Base-by-base conservation (phyloP, 2,797 vertebrate species). In the Anomalospiza imberbis region DNA sequence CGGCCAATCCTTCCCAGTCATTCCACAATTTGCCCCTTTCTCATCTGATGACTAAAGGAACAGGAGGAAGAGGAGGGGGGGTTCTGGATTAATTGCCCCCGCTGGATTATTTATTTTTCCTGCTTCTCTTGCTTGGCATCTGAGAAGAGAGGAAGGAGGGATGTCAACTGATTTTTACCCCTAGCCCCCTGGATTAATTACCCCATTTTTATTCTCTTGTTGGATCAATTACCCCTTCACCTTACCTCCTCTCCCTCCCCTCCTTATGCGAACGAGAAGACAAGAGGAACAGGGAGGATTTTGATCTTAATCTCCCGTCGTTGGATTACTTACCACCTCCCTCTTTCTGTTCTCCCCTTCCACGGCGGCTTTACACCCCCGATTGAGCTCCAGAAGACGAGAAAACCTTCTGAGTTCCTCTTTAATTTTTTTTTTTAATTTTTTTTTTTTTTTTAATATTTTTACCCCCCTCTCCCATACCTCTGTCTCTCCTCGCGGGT, bases 101-200 rank as follows among this genome's bases (percentile, higher is more conserved):
- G 45, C 84, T 89, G 96, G 97, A 97, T 97, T 96, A 97, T 97
- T 97, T 97, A 94, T 93, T 93, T 92, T 84, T 88, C 92, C 89
- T 82, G 80, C 88, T 93, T 88, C 89, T 95, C 93, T 87, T 51
- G 71, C 84, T 95, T 76, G 94, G 89, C 91, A 86, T 89, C 89
- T 36, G 88, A 93, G 93, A 93, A 94, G 73, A 93, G 91, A 88
- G 88, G 93, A 81, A 95, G 89, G 95, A 95, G 89, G 91, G 88
- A 94, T 95, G 92, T 92, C 93, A 93, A 89, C 89, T 85, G 93
- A 87, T 93, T 95, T 96, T 95, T 96, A 73, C 83, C 93, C 91
- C 70, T 91, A 94, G 65, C 58, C 75, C 88, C 87, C 79, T 70
- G 95, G 95, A 95, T 96, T 95, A 81, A 95, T 88, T 82, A 73